Evolutionary conservation across 23 tunicate species (phyloP), one percentile per base, ranked within the genome.

Genomic region (Diplosoma virens): DNA sequence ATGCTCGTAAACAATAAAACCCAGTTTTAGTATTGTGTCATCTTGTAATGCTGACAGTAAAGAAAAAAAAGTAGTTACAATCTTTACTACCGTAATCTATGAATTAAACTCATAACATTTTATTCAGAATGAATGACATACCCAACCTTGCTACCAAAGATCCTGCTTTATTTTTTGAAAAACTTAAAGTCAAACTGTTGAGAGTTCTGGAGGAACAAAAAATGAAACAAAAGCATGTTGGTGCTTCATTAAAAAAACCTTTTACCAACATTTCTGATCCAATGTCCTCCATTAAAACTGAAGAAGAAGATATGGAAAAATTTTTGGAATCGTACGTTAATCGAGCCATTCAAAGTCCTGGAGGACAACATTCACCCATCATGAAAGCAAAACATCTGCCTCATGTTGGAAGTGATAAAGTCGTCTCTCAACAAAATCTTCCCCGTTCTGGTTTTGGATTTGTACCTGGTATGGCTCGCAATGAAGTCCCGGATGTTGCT

Each of bases 401-500:
- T 59, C n/a, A n/a, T n/a, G n/a, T n/a, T n/a, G n/a, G n/a, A n/a
- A n/a, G n/a, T n/a, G n/a, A n/a, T n/a, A n/a, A 29, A 4, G 82
- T 6, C 24, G 9, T 35, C 72, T 6, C 23, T n/a, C 21, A 25
- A 71, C 20, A 5, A 23, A 11, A 9, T 23, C 64, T 5, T 5
- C 16, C 17, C 52, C 74, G 25, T n/a, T 17, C 59, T 9, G 41
- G 21, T 30, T 53, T 79, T 45, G 92, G 84, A 17, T 31, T 86
- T 26, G 92, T 79, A 2, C 92, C 92, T 20, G 91, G 87, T 0
- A 92, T 92, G 84, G 32, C 92, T 3, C 87, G 76, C 21, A 92
- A 92, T 60, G 84, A 85, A 76, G 97, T 92, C 31, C 97, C 97
- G 1, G 97, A 92, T 34, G 86, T 92, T 1, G 76, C 79, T 2